Conservation (phyloP, 2,888 invertebrate species). For the Spilarctia lutea region DNA sequence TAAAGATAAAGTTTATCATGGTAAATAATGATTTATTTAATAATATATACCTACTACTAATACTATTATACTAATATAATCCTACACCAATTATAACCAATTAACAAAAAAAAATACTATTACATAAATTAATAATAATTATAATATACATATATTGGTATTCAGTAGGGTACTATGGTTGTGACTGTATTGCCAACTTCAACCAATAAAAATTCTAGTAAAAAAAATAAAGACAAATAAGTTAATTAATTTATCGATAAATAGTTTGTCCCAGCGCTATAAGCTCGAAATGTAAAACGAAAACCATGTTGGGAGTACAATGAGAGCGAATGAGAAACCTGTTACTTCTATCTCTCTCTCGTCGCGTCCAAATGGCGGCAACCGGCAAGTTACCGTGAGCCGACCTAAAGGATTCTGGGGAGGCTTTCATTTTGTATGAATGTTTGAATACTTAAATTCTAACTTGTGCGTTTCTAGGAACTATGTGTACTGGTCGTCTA, state of each 20-base stretch:
- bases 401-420: slow-evolving; percentile 52
- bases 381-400: slow-evolving; percentile 61
- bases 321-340: slow-evolving; percentile 70
- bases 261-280: slow-evolving; percentile 58
- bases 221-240: too few relatives aligned
- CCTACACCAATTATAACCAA: too few relatives aligned
- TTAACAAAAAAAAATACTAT: too few relatives aligned
- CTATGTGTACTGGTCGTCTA: not conserved
- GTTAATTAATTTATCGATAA: slow-evolving; percentile 58
- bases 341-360: slow-evolving; percentile 58
- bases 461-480: slow-evolving; percentile 24
- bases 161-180: too few relatives aligned
- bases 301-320: slow-evolving; percentile 84
- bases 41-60: too few relatives aligned
- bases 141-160: too few relatives aligned
- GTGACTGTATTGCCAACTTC: too few relatives aligned
- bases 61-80: too few relatives aligned
- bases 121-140: too few relatives aligned
- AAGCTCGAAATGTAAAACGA: slow-evolving; percentile 80
- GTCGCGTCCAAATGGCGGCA: slow-evolving; percentile 73
- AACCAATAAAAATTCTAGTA: too few relatives aligned
- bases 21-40: too few relatives aligned
- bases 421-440: slow-evolving; percentile 30
- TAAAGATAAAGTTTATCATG: too few relatives aligned
- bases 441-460: slow-evolving; percentile 30